Base-by-base conservation (phyloP, 2,113 vertebrate genomes). In the Mesitornis unicolor region DNA sequence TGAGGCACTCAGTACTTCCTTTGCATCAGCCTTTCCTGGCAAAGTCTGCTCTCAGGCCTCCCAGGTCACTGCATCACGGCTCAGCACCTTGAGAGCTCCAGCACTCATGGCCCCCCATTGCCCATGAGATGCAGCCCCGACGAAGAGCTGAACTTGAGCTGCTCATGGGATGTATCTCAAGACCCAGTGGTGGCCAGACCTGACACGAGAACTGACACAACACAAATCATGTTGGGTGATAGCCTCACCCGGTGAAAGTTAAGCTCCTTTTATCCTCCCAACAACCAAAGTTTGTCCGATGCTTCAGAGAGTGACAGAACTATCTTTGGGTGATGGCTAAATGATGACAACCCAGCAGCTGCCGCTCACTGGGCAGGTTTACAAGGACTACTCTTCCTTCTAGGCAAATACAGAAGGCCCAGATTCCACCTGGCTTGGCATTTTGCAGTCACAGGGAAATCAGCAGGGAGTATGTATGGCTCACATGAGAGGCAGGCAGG, bases 311-410 rank as follows among this genome's bases (percentile, higher is more conserved):
- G 40, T 40, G 80, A 50, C 50, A 59, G 71, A 74, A 85, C 88
- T 90, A 22, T 70, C 68, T 63, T 33, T 75, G 68, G 63, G 38
- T 93, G 82, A 75, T 74, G 84, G 51, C 59, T 88, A 60, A 75
- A 50, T 88, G 64, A 84, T 59, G 56, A 43, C 75, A 86, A 6
- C 35, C 40, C 47, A 83, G 69, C 75, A 96, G 89, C 91, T 87
- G 77, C 63, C 68, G 38, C 67, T 93, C 75, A 63, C 68, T 65
- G 48, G 90, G 68, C 71, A 70, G 48, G 36, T 93, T 91, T 90
- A 75, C 79, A 84, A 86, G 88, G 87, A 95, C 68, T 93, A 7
- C 36, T 95, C 28, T 94, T 31, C 93, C 96, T 94, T 90, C 88
- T 29, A 70, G 95, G 95, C 92, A 94, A 89, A 86, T 71, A 71